Evolutionary conservation across 2,797 vertebrate species (phyloP).

Genomic region (Sebastes trivittatus): DNA sequence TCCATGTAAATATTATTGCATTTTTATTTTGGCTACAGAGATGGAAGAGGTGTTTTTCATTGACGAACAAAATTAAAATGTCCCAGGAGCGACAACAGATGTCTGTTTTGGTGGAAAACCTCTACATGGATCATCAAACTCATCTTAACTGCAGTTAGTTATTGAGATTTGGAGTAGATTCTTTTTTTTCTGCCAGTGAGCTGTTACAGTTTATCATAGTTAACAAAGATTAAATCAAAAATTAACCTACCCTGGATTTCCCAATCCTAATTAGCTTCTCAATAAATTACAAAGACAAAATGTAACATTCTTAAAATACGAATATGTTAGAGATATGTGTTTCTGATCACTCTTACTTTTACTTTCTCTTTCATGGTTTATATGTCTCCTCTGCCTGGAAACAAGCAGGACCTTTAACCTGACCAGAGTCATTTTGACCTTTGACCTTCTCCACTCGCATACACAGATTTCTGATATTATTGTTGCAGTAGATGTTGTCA

Average conservation of each 20-base stretch:
- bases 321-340: too few species aligned
- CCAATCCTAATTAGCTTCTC: background rate
- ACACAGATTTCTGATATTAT: background rate
- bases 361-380: conserved; percentile 2
- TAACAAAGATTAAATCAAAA: too few species aligned
- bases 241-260: background rate
- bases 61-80: background rate
- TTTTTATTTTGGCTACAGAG: background rate
- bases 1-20: background rate
- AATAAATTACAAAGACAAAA: background rate
- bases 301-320: background rate
- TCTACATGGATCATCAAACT: background rate
- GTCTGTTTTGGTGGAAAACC: background rate
- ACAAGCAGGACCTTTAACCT: conserved; percentile 41
- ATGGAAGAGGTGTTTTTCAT: background rate
- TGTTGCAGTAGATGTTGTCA: background rate
- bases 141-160: background rate
- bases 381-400: conserved; percentile 40
- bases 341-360: background rate
- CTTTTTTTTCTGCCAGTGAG: background rate
- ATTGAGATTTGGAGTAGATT: background rate
- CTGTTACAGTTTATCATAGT: background rate
- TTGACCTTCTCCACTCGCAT: background rate
- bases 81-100: background rate
- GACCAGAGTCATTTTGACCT: background rate